Evolutionary conservation across 2,797 vertebrate genomes (phyloP).

Genomic region (Gymnodraco acuticeps): DNA sequence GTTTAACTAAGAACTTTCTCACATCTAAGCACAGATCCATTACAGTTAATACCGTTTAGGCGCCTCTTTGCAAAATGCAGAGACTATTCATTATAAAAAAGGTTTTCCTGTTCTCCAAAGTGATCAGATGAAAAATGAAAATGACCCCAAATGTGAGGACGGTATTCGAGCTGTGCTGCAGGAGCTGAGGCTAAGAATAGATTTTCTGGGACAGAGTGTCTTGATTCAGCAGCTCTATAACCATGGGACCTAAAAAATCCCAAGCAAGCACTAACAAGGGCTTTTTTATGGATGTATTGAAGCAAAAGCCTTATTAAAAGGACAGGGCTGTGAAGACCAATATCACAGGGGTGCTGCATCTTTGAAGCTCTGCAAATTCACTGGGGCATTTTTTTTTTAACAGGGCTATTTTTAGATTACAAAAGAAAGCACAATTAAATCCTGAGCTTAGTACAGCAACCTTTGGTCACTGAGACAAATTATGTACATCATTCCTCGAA

Average conservation of each 20-base stretch:
- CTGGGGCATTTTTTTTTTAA: conserved; percentile 10
- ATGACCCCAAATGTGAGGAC: conserved; percentile 47
- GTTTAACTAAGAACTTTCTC: background rate
- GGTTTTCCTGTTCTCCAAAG: conserved; percentile 20
- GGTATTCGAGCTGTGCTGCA: conserved; percentile 57
- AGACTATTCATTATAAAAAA: conserved; percentile 10
- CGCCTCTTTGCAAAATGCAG: background rate
- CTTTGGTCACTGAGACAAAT: too few species aligned
- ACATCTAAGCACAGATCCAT: background rate
- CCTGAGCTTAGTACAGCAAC: background rate
- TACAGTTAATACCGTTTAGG: background rate
- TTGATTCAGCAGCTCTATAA: conserved; percentile 73
- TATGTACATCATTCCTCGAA: too few species aligned
- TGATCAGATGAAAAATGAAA: conserved; percentile 45
- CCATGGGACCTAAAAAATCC: conserved; percentile 62
- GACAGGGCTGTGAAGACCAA: conserved; percentile 31
- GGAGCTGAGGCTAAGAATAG: conserved; percentile 75
- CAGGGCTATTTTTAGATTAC: conserved; percentile 6
- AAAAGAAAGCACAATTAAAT: conserved; percentile 8
- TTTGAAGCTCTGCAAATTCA: conserved; percentile 33
- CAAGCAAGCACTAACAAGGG: conserved; percentile 53
- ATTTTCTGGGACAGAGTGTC: conserved; percentile 76
- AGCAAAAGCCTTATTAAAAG: conserved; percentile 45
- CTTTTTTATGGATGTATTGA: conserved; percentile 52
- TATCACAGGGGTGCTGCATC: conserved; percentile 11